A percentile compares a stretch with the other conserved stretches of the same genome.
phyloP scores from a whole-genome alignment of 2,888 invertebrate genomes.

The Gasteruption jaculator region DNA sequence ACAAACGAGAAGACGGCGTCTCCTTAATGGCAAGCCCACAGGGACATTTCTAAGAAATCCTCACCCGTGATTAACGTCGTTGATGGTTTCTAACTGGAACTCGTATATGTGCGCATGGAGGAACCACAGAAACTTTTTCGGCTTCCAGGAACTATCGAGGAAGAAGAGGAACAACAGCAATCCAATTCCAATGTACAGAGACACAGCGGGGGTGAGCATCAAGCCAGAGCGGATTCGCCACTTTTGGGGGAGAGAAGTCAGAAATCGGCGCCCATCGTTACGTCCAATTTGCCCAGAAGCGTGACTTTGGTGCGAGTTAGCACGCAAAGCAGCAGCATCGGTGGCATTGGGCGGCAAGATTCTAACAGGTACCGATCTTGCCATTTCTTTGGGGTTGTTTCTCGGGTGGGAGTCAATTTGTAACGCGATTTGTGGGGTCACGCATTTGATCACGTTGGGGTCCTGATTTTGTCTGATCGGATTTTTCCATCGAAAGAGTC shows the following conservation, averaged over 20 bases:
- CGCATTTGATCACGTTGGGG: too few relatives aligned
- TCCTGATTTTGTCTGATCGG: too few relatives aligned
- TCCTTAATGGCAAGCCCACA: too few relatives aligned
- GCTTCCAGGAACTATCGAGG: slow-evolving; percentile 46
- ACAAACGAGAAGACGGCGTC: too few relatives aligned
- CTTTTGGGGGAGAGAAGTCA: slow-evolving; percentile 28
- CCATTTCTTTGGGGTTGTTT: too few relatives aligned
- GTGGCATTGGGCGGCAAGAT: slow-evolving; percentile 57
- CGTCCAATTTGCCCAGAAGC: slow-evolving; percentile 40
- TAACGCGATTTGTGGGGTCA: too few relatives aligned
- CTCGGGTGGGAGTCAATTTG: too few relatives aligned
- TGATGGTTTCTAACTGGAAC: too few relatives aligned
- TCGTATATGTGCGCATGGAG: slow-evolving; percentile 38
- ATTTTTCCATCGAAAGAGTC: too few relatives aligned
- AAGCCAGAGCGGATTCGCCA: slow-evolving; percentile 37
- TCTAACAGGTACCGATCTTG: slow-evolving; percentile 59
- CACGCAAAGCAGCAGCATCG: slow-evolving; percentile 61
- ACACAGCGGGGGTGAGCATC: slow-evolving; percentile 21
- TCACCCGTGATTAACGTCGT: too few relatives aligned
- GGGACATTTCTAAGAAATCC: too few relatives aligned
- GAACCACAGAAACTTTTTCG: slow-evolving; percentile 45
- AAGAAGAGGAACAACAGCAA: slow-evolving; percentile 39
- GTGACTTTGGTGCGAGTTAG: slow-evolving; percentile 58
- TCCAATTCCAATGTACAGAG: slow-evolving; percentile 18
- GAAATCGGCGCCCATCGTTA: slow-evolving; percentile 22